Percentiles rank a stretch among this genome's conserved stretches.
phyloP scores from a whole-genome alignment of 2,888 invertebrate species.

The Neuroscelio doddi region DNA sequence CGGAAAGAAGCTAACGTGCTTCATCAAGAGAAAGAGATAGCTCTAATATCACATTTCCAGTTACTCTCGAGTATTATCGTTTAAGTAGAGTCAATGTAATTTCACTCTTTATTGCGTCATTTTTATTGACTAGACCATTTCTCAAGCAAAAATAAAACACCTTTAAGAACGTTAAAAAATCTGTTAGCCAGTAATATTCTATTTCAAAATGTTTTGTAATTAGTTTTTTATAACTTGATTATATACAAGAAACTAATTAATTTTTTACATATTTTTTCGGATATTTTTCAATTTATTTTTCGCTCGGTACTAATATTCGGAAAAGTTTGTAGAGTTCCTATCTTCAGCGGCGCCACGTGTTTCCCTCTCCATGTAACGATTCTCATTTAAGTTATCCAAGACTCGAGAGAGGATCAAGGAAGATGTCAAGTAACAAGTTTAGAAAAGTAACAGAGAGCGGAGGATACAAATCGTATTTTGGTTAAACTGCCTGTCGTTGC shows the following conservation, averaged over 20 bases:
- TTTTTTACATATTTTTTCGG: too few species aligned
- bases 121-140: slow-evolving; percentile 18
- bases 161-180: too few species aligned
- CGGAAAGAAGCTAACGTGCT: slow-evolving; percentile 33
- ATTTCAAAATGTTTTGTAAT: too few species aligned
- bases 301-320: slow-evolving; percentile 5
- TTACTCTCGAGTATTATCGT: slow-evolving; percentile 31
- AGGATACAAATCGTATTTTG: slow-evolving; percentile 25
- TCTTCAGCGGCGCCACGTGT: slow-evolving; percentile 21
- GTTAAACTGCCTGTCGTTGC: slow-evolving; percentile 14
- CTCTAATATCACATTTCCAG: slow-evolving; percentile 40
- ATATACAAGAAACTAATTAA: too few species aligned
- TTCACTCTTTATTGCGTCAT: slow-evolving; percentile 14
- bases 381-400: slow-evolving; percentile 29
- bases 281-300: slow-evolving; percentile 14
- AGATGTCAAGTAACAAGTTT: slow-evolving; percentile 6
- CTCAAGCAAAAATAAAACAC: too few species aligned
- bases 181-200: too few species aligned
- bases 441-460: slow-evolving; percentile 1
- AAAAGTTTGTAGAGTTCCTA: slow-evolving; percentile 17
- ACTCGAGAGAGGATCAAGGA: slow-evolving; percentile 3
- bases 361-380: slow-evolving; percentile 18
- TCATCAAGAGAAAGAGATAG: slow-evolving; percentile 24
- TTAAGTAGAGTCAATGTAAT: slow-evolving; percentile 26
- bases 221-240: too few species aligned